These are phyloP conservation scores for Nomada fabriciana DNA, from an alignment of 2,888 invertebrate species.

Conservation along the genomic window DNA sequence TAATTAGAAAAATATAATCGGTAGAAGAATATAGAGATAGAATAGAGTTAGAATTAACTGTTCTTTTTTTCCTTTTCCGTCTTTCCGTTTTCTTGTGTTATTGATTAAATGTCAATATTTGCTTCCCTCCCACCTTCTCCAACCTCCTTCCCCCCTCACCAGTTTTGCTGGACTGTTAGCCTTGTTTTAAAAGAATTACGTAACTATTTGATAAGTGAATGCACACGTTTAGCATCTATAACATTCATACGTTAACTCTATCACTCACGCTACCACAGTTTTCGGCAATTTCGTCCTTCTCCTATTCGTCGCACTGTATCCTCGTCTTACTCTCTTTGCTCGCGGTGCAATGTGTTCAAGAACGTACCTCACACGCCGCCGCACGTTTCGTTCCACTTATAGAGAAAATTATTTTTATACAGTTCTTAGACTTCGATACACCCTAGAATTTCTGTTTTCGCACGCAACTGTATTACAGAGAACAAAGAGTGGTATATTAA, in stretches of 20 bases:
- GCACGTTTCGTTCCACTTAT: neutral
- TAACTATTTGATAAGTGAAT: slow-evolving; percentile 51
- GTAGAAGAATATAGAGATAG: slow-evolving; percentile 84
- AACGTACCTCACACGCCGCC: slow-evolving; percentile 6
- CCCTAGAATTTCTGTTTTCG: too few species aligned
- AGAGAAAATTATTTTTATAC: neutral
- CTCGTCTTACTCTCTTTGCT: neutral
- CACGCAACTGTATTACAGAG: neutral
- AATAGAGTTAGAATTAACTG: slow-evolving; percentile 83
- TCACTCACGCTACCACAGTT: slow-evolving; percentile 4
- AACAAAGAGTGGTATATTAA: slow-evolving; percentile 1
- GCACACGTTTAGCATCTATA: slow-evolving; percentile 47
- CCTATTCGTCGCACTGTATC: neutral
- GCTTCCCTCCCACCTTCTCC: neutral
- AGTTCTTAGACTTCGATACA: too few species aligned
- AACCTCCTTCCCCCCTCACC: neutral
- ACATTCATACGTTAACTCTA: slow-evolving; percentile 38
- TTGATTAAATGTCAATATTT: slow-evolving; percentile 70
- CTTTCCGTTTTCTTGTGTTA: slow-evolving; percentile 48
- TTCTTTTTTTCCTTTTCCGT: slow-evolving; percentile 29
- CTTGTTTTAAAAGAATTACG: slow-evolving; percentile 65
- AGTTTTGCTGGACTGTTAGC: slow-evolving; percentile 74
- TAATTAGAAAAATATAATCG: slow-evolving; percentile 84
- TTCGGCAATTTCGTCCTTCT: neutral
- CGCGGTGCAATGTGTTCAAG: neutral